Conservation (phyloP, 2,113 vertebrate genomes). For the Oryzias woworae region DNA sequence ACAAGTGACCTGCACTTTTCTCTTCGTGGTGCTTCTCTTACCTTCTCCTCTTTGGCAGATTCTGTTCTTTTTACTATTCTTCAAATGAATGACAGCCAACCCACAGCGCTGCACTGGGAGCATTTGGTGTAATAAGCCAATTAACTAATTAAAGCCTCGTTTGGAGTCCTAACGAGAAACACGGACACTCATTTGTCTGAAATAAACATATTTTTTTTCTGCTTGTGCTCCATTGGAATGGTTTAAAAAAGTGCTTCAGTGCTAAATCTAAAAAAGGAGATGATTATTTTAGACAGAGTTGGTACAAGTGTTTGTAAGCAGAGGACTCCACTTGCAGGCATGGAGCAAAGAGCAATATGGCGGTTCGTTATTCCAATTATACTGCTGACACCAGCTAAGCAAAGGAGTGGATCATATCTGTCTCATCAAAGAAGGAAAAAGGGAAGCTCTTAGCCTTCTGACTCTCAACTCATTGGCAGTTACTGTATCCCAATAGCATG, state of each 20-base stretch:
- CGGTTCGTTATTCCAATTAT: constrained; percentile 69
- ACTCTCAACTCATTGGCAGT: constrained; percentile 63
- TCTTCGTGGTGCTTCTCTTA: not conserved
- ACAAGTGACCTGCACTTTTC: constrained; percentile 19
- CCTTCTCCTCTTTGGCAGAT: constrained; percentile 8
- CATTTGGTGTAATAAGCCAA: constrained; percentile 73
- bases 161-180: constrained; percentile 74
- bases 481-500: constrained; percentile 34
- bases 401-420: constrained; percentile 58
- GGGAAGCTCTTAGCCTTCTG: constrained; percentile 44
- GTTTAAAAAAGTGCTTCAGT: constrained; percentile 26
- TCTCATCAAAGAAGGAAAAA: constrained; percentile 50
- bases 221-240: constrained; percentile 29
- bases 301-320: constrained; percentile 46
- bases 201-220: constrained; percentile 62
- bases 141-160: constrained; percentile 80
- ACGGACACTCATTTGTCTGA: constrained; percentile 74
- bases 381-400: constrained; percentile 59
- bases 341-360: constrained; percentile 51
- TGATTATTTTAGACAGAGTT: not conserved
- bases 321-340: constrained; percentile 44
- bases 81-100: constrained; percentile 71
- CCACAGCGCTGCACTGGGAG: constrained; percentile 66
- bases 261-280: constrained; percentile 43
- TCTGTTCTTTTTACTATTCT: constrained; percentile 25